These are phyloP conservation scores for Drosophila neonasuta DNA, from an alignment of 2,888 invertebrate species.

Conservation along the genomic window DNA sequence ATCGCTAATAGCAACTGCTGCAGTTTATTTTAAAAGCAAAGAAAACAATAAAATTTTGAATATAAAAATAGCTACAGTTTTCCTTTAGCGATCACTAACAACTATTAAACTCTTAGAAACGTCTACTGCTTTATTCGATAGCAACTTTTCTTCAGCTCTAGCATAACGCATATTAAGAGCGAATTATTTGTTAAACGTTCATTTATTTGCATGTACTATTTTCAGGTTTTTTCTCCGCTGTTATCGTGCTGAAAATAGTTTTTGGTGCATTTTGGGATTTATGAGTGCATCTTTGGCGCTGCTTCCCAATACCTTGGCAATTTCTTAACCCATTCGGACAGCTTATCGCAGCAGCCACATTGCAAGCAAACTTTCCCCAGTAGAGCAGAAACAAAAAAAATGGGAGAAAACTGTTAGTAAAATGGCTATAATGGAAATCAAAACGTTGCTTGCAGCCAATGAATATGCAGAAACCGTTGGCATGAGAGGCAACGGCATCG, in stretches of 20 bases:
- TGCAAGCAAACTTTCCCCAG: conserved; percentile 52
- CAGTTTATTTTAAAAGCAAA: no score
- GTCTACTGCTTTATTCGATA: neutral
- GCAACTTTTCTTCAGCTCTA: neutral
- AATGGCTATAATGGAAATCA: conserved; percentile 66
- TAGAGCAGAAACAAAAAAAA: conserved; percentile 8
- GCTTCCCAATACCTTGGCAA: conserved; percentile 21
- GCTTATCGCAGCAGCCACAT: conserved; percentile 60
- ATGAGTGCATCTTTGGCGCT: conserved; percentile 30
- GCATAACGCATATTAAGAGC: no score
- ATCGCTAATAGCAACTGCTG: no score
- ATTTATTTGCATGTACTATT: neutral
- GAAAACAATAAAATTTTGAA: no score
- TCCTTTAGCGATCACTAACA: no score
- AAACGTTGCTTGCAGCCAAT: conserved; percentile 42
- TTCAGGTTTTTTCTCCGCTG: neutral
- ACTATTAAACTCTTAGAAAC: no score
- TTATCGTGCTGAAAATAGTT: neutral
- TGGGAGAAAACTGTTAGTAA: conserved; percentile 18
- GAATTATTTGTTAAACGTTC: neutral
- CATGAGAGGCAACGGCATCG: conserved; percentile 27
- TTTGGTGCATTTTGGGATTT: conserved; percentile 28
- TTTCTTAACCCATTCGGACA: conserved; percentile 41
- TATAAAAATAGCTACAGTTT: no score
- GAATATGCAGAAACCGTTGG: conserved; percentile 47